phyloP scores from a whole-genome alignment of 2,113 vertebrate genomes.

The Otolemur garnettii region DNA sequence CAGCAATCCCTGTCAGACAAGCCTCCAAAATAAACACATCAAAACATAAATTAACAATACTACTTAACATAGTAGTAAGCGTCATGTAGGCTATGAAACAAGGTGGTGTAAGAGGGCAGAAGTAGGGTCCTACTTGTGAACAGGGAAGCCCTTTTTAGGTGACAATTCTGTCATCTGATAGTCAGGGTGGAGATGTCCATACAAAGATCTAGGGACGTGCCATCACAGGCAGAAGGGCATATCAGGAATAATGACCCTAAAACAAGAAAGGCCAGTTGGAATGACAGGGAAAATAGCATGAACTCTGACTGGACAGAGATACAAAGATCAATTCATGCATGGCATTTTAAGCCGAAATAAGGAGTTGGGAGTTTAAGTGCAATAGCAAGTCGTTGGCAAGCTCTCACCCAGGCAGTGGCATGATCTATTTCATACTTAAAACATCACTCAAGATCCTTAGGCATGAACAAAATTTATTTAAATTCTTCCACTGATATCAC shows the following conservation, averaged over 20 bases:
- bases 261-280: not conserved
- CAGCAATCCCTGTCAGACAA: not conserved
- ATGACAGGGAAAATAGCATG: not conserved
- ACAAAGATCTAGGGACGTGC: not conserved
- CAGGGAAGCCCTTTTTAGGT: not conserved
- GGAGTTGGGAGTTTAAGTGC: not conserved
- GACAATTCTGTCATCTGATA: not conserved
- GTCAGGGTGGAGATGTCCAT: not conserved
- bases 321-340: not conserved
- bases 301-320: not conserved
- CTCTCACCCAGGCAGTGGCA: not conserved
- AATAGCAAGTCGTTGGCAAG: not conserved
- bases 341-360: conserved; percentile 13
- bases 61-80: not conserved
- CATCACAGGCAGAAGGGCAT: not conserved
- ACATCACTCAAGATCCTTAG: not conserved
- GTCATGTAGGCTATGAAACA: not conserved
- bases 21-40: conserved; percentile 2
- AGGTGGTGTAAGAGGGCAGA: not conserved
- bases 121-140: not conserved
- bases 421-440: conserved; percentile 22
- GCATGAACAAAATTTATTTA: not conserved
- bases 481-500: not conserved
- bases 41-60: not conserved
- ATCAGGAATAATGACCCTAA: not conserved